phyloP scores from a whole-genome alignment of 2,797 vertebrate species.

The Caiman crocodilus region DNA sequence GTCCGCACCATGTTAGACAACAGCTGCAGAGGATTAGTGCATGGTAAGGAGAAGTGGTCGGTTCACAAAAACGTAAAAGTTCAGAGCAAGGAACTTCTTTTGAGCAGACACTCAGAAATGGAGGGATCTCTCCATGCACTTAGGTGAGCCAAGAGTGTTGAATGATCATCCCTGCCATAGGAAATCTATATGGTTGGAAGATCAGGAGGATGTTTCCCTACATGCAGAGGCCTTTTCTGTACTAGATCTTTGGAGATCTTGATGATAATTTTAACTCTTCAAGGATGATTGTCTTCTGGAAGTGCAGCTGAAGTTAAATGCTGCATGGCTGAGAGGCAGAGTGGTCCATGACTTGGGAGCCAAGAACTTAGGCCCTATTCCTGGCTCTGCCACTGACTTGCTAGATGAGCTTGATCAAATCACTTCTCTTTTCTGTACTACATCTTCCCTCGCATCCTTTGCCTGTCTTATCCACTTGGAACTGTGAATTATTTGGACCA shows the following conservation, averaged over 20 bases:
- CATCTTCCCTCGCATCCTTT: not conserved
- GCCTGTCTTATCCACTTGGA: not conserved
- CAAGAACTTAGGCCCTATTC: not conserved
- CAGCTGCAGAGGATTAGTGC: conserved; percentile 74
- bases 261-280: not conserved
- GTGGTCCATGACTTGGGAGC: not conserved
- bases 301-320: not conserved
- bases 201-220: too few relatives aligned
- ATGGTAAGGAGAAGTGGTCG: not conserved
- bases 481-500: not conserved
- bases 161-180: not conserved
- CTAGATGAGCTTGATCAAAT: not conserved
- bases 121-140: not conserved
- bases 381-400: not conserved
- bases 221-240: not conserved
- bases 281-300: not conserved
- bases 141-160: not conserved
- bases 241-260: not conserved
- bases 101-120: not conserved
- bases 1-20: conserved; percentile 16
- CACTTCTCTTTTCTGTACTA: not conserved
- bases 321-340: not conserved
- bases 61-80: not conserved
- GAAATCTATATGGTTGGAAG: not conserved
- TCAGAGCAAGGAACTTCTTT: not conserved